Evolutionary conservation across 92 coral and sea anemone species (phyloP).

Genomic region (Muricea muricata): DNA sequence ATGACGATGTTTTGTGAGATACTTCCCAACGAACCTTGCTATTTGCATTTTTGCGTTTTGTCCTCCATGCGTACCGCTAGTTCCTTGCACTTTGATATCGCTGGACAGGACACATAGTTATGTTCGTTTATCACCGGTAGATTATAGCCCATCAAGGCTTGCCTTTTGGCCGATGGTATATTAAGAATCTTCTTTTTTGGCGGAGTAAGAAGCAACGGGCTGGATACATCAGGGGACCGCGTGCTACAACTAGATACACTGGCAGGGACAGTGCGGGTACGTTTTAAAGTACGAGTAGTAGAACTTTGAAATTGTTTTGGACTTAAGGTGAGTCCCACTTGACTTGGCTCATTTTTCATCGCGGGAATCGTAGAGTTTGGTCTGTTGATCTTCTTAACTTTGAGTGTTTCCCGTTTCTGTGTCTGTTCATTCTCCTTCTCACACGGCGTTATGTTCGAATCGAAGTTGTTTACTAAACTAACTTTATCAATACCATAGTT

Average conservation of each 20-base stretch:
- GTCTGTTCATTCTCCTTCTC: neutral
- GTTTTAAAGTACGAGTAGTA: no score
- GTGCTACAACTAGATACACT: neutral
- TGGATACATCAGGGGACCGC: neutral
- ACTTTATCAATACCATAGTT: neutral
- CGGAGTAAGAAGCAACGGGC: neutral
- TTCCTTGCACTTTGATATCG: neutral
- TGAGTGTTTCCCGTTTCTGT: neutral
- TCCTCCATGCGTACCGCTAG: no score
- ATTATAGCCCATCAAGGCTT: neutral
- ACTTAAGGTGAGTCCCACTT: no score
- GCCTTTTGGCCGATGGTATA: neutral
- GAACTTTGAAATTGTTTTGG: neutral
- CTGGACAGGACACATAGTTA: neutral
- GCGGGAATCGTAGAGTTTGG: neutral
- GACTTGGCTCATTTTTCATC: neutral
- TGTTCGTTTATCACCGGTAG: neutral
- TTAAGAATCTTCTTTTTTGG: neutral
- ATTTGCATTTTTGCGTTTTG: no score
- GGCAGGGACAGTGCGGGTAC: neutral
- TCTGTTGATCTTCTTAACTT: neutral
- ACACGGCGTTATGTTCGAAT: neutral
- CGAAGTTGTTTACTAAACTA: neutral
- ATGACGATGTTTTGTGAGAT: no score
- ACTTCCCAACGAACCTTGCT: no score